A percentile compares a stretch with the other conserved stretches of the same genome.
These are phyloP conservation scores for Oreortyx pictus DNA, from an alignment of 2,797 vertebrate species.

Conservation along the genomic window DNA sequence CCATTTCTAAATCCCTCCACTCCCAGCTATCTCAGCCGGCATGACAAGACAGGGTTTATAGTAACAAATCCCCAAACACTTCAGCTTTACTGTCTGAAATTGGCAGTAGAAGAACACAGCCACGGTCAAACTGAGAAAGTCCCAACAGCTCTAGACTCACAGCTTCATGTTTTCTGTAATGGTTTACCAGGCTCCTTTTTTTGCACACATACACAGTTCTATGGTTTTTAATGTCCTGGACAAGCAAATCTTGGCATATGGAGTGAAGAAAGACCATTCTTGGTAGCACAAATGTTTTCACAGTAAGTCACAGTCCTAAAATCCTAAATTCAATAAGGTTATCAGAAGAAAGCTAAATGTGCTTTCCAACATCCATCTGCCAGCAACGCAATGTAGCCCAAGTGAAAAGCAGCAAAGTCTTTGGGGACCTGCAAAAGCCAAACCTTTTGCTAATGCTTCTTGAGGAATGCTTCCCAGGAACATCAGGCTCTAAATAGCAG, in stretches of 20 bases:
- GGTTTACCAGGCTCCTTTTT: neutral
- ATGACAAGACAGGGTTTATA: rapidly evolving
- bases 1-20: neutral
- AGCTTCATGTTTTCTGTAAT: neutral
- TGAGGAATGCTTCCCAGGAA: neutral
- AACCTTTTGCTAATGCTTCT: neutral
- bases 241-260: neutral
- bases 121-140: neutral
- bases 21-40: neutral
- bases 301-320: neutral
- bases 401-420: neutral
- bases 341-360: neutral
- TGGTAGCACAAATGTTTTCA: neutral
- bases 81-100: neutral
- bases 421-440: neutral
- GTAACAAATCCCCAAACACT: neutral
- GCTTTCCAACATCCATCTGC: neutral
- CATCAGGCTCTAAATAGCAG: neutral
- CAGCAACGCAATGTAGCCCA: neutral
- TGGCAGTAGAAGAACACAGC: neutral
- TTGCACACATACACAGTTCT: rapidly evolving
- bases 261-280: neutral
- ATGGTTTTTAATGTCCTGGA: neutral
- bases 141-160: neutral
- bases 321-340: neutral